A percentile compares a stretch with the other conserved stretches of the same genome.
These are phyloP conservation scores for Cephalopholis sonnerati DNA, from an alignment of 2,113 vertebrate genomes.

Conservation along the genomic window DNA sequence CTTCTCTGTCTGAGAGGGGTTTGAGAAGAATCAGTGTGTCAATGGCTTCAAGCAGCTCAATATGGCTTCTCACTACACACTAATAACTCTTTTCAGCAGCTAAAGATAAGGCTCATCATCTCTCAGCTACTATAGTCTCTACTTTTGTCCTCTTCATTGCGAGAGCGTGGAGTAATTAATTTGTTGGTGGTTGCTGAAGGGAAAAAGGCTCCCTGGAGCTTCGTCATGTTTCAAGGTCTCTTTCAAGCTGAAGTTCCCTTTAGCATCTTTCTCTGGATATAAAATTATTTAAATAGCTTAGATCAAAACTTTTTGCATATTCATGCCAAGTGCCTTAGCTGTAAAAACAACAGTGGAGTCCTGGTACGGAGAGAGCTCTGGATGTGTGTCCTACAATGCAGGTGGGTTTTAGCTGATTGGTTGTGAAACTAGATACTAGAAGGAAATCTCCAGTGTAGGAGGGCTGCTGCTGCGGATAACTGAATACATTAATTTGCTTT, in stretches of 20 bases:
- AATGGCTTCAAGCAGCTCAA: slow-evolving; percentile 32
- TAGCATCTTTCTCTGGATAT: slow-evolving; percentile 15
- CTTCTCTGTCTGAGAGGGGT: neutral
- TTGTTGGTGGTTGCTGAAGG: slow-evolving; percentile 54
- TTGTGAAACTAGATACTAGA: slow-evolving; percentile 17
- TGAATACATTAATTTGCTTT: slow-evolving; percentile 44
- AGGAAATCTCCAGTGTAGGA: slow-evolving; percentile 41
- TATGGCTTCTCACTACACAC: neutral
- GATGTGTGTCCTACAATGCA: slow-evolving; percentile 26
- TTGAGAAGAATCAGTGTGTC: neutral
- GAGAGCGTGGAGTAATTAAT: slow-evolving; percentile 53
- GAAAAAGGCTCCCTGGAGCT: slow-evolving; percentile 39
- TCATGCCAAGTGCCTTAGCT: slow-evolving; percentile 36
- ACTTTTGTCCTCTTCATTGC: slow-evolving; percentile 45
- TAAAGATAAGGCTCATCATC: slow-evolving; percentile 41
- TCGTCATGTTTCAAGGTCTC: slow-evolving; percentile 56
- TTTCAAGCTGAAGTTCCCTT: slow-evolving; percentile 49
- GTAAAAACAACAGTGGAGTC: slow-evolving; percentile 5
- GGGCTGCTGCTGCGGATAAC: neutral
- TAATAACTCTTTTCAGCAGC: slow-evolving; percentile 36
- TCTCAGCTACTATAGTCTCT: slow-evolving; percentile 6
- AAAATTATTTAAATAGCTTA: slow-evolving; percentile 35
- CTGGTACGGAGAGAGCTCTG: neutral
- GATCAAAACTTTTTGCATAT: slow-evolving; percentile 25
- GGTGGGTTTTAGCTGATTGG: slow-evolving; percentile 22